A percentile compares a stretch with the other conserved stretches of the same genome.
Evolutionary conservation across 2,113 vertebrate species (phyloP).

Genomic region (Corydoras maculifer): DNA sequence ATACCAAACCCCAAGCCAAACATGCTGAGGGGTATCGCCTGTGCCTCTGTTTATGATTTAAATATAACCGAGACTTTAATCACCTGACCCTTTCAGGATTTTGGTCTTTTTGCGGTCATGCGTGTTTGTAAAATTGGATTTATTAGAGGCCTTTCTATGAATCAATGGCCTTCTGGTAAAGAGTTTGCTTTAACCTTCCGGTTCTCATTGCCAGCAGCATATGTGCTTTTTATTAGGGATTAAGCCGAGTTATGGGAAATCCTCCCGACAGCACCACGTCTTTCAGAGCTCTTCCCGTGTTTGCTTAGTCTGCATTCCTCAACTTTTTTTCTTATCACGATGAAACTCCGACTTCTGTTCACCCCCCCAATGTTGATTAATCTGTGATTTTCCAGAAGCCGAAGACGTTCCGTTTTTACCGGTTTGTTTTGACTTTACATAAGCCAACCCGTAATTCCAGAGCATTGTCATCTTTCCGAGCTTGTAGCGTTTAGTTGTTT

Average conservation of each 20-base stretch:
- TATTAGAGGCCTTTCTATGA: not conserved
- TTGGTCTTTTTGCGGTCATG: no score
- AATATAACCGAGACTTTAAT: no score
- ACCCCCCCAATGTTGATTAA: not conserved
- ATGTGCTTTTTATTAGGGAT: not conserved
- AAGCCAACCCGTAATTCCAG: not conserved
- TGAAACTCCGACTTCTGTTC: not conserved
- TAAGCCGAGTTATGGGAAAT: not conserved
- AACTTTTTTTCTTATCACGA: not conserved
- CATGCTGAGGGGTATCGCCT: no score
- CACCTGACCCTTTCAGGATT: no score
- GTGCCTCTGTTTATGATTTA: no score
- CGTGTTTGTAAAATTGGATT: no score
- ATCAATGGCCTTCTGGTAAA: no score
- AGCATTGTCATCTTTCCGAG: no score
- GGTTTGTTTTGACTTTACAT: not conserved
- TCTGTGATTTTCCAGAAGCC: not conserved
- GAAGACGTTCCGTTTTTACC: not conserved
- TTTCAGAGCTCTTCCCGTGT: not conserved
- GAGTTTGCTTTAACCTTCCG: not conserved
- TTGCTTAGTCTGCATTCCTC: slow-evolving; percentile 24
- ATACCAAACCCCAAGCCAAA: no score
- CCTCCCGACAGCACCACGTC: slow-evolving; percentile 2
- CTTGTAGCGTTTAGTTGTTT: no score
- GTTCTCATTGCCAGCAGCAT: not conserved